Evolutionary conservation across 2,888 invertebrate genomes (phyloP).

Genomic region (Cenopis cana): DNA sequence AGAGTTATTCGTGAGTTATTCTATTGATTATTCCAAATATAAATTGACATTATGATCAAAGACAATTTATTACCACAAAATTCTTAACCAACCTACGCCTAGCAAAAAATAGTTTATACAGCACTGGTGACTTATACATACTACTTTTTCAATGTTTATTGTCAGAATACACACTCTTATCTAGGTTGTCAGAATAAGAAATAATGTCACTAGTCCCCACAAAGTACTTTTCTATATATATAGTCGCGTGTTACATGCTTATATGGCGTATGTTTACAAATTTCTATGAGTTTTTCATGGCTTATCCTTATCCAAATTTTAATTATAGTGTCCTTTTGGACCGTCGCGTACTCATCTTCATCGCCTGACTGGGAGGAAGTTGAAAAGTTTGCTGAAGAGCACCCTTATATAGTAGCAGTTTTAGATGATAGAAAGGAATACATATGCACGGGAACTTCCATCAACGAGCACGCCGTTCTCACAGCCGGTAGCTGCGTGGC

Average conservation of each 20-base stretch:
- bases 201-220: background rate
- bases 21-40: too few relatives aligned
- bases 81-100: background rate
- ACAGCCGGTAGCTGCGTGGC: conserved; percentile 68
- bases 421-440: conserved; percentile 57
- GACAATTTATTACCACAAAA: too few relatives aligned
- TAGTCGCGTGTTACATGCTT: too few relatives aligned
- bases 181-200: conserved; percentile 17
- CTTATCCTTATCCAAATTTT: conserved; percentile 42
- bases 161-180: too few relatives aligned
- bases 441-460: conserved; percentile 66
- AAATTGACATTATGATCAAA: background rate
- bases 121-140: conserved; percentile 16
- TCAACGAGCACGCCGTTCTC: conserved; percentile 60
- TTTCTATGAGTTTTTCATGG: conserved; percentile 59
- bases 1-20: too few relatives aligned
- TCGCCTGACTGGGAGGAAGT: conserved; percentile 50
- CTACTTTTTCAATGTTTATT: conserved; percentile 1
- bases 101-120: background rate
- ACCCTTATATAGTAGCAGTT: conserved; percentile 68
- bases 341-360: background rate
- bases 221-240: too few relatives aligned
- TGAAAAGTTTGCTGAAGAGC: conserved; percentile 65
- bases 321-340: conserved; percentile 20
- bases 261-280: background rate